Base-by-base conservation (phyloP, 2,797 vertebrate genomes). In the Sibirionetta formosa region DNA sequence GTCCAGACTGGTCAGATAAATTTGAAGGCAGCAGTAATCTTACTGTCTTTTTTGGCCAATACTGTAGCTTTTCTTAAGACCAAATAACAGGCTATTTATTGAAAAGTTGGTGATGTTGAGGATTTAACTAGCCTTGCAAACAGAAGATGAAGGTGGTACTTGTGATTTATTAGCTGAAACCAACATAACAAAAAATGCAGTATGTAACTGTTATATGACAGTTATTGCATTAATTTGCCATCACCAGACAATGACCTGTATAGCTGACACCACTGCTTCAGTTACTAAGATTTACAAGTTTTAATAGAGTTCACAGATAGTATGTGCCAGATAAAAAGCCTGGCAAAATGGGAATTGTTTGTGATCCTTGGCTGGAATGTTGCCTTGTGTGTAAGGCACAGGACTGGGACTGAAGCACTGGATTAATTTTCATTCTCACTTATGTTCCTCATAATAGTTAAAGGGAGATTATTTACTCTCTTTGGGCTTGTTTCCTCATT, bases 241-340 rank as follows among this genome's bases (percentile, higher is more conserved):
- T 91, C 75, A 93, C 89, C 70, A 82, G 81, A 84, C 84, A 78
- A 73, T 86, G 89, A 94, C 75, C 88, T 91, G 56, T 50, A 51
- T 31, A 86, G 87, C 23, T 95, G 94, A 94, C 79, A 93, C 8
- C 50, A 80, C 72, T 48, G 50, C 75, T 95, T 58, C 82, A 57
- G 36, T 91, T 80, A 87, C 35, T 72, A 78, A 94, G 91, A 96
- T 96, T 96, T 94, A 90, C 77, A 94, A 68, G 79, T 95, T 93
- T 95, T 94, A 71, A 57, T 20, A 65, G 89, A 92, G 58, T 89
- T 95, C 85, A 93, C 48, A 86, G 54, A 78, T 65, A 51, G 10
- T 81, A 81, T 26, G n/a, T 76, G 65, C 58, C 91, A 94, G 94
- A 97, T 90, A 83, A 94, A 90, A 83, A 83, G 14, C 50, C 57